Evolutionary conservation across 2,888 invertebrate species (phyloP), one percentile per base, ranked within the genome.

Genomic region (Hypsopygia costalis): DNA sequence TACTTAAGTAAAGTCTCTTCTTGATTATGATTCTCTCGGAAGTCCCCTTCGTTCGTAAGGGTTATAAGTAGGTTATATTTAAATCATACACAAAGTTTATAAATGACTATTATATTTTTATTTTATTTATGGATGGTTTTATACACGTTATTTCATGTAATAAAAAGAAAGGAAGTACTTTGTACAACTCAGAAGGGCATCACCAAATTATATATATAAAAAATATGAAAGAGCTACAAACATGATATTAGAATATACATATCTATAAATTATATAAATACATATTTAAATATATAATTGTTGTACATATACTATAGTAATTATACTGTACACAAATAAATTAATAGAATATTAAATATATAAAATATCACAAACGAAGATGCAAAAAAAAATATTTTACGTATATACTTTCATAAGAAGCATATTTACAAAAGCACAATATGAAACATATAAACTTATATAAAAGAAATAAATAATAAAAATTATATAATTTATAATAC

Each of bases 381-480:
- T 75, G 72, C 67, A 69, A 82, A 75, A 62, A 82, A 81, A 39
- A 85, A 81, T 64, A 62, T 70, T 69, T 70, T 82, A 85, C 81
- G 60, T 67, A 85, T 50, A 85, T 81, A 83, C 43, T 50, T 59
- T 47, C 44, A 78, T 81, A 81, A 34, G 77, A 81, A 85, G 69
- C 51, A 69, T 85, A 86, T 86, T 82, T 86, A 86, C 83, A 85
- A 85, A 78, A 85, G 83, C 44, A 63, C n/a, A n/a, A n/a, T 49
- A 53, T 49, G 4, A 3, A 37, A 52, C 42, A 53, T 36, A 49
- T 34, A 42, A 21, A 44, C 52, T 42, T 39, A 43, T 44, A 40
- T 46, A 46, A 37, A 0, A 27, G 27, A 36, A 50, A 42, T 16
- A 16, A 50, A 42, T n/a, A n/a, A n/a, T n/a, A n/a, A n/a, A n/a